A percentile compares a stretch with the other conserved stretches of the same genome.
Evolutionary conservation across 92 coral and sea anemone species (phyloP).

Genomic region (Epizoanthus ramosus): DNA sequence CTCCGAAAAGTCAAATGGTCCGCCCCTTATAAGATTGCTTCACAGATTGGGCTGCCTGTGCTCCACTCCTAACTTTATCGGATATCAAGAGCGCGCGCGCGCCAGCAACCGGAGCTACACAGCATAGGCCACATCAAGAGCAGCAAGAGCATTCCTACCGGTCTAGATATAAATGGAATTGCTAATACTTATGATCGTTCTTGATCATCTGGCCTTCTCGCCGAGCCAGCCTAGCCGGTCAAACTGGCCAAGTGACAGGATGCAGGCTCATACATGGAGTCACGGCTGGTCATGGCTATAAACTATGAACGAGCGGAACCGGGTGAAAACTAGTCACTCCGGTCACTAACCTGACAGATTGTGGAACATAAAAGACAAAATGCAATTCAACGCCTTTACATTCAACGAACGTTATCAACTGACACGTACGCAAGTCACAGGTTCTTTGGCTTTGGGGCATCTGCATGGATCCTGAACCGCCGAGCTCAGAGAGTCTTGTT

Average conservation of each 20-base stretch:
- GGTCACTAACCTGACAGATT: slow-evolving; percentile 13
- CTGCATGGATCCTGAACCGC: slow-evolving; percentile 8
- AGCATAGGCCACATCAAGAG: too few species aligned
- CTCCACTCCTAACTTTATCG: too few species aligned
- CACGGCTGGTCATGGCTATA: neutral
- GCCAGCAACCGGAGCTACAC: too few species aligned
- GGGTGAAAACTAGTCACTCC: slow-evolving; percentile 25
- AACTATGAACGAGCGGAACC: slow-evolving; percentile 19
- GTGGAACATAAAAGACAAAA: neutral
- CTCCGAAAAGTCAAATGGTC: too few species aligned
- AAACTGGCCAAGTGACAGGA: neutral
- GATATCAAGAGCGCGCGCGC: too few species aligned
- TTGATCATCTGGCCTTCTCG: too few species aligned
- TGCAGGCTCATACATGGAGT: neutral
- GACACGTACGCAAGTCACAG: neutral
- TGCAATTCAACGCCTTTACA: neutral
- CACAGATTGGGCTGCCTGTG: too few species aligned
- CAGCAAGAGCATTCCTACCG: too few species aligned
- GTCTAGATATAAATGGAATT: too few species aligned
- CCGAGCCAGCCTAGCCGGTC: neutral
- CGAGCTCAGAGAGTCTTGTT: neutral
- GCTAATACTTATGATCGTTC: too few species aligned
- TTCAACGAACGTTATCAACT: too few species aligned
- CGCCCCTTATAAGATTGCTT: too few species aligned
- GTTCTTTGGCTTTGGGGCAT: neutral